Conservation (phyloP, 2,113 vertebrate species). For the Mesoclemmys tuberculata region DNA sequence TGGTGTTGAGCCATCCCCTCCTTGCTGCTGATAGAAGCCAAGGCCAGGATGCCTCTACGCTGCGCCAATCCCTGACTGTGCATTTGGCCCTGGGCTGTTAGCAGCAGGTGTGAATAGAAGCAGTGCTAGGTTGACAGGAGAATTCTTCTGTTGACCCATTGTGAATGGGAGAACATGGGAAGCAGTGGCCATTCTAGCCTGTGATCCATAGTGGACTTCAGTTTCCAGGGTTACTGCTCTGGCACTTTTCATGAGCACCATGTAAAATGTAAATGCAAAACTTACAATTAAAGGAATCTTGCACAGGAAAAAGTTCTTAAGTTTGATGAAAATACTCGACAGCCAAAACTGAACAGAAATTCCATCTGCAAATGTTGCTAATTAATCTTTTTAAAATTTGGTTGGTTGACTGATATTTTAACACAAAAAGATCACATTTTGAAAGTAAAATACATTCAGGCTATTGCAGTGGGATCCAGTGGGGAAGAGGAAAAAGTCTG, state of each 20-base stretch:
- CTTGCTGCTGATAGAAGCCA: not conserved
- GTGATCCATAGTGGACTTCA: not conserved
- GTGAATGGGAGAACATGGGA: not conserved
- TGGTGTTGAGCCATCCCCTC: not conserved
- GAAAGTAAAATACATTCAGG: not conserved
- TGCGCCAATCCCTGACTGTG: not conserved
- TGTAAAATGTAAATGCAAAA: not conserved
- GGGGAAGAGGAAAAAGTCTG: not conserved
- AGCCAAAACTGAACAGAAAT: not conserved
- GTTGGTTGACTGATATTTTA: not conserved
- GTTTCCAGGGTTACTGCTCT: not conserved
- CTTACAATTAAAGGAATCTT: not conserved
- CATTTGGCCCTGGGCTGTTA: not conserved
- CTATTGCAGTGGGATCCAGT: not conserved
- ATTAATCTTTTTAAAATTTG: not conserved
- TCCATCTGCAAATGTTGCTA: not conserved
- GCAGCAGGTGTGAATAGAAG: not conserved
- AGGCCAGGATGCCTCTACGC: not conserved
- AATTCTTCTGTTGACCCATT: not conserved
- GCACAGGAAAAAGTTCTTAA: not conserved
- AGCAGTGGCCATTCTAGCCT: not conserved
- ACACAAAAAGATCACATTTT: not conserved
- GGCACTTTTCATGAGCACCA: not conserved
- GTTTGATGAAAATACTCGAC: not conserved
- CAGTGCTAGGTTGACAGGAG: not conserved